Base-by-base conservation (phyloP, 2,888 invertebrate genomes). In the Mayetiola destructor region DNA sequence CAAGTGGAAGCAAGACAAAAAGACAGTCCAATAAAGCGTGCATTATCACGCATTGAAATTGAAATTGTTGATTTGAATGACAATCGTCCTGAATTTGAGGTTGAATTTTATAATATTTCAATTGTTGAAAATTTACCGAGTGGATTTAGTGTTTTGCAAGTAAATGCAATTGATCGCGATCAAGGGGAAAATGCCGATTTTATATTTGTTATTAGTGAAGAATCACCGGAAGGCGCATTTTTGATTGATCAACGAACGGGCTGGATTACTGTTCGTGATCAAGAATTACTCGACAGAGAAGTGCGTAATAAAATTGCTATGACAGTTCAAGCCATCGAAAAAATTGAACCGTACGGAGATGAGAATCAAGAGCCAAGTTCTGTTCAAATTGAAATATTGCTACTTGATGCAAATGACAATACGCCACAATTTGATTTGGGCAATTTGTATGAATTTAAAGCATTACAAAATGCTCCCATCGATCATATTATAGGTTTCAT, bases 51-150 rank as follows among this genome's bases (percentile, higher is more conserved):
- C 56, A 77, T 86, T 0, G 86, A 87, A 67, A 73, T 89, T 0
- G 80, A 88, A 69, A 73, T 88, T 3, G 66, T 84, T 36, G 88
- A 89, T 65, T 70, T 88, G 10, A 88, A 91, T 64, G 90, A 91
- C 67, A 90, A 91, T 68, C 72, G 85, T 21, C 90, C 90, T 0
- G 85, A 88, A 64, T 92, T 92, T 63, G 90, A 91, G 67, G 88
- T 88, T 0, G 89, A 89, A 64, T 82, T 87, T 64, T 91, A 92
- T 67, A 91, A 91, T 64, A 90, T 92, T 61, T 91, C 90, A 62
- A 91, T 92, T 61, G 90, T 91, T 42, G 92, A 92, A 68, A 92
- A 92, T 68, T 74, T 91, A 29, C 91, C 91, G 0, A 88, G 87
- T 63, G 90, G 90, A 0, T 73, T 80, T 63, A 66, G 70, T 63